Base-by-base conservation (phyloP, 1,140 invertebrate genomes). In the Zaprionus gabonicus region DNA sequence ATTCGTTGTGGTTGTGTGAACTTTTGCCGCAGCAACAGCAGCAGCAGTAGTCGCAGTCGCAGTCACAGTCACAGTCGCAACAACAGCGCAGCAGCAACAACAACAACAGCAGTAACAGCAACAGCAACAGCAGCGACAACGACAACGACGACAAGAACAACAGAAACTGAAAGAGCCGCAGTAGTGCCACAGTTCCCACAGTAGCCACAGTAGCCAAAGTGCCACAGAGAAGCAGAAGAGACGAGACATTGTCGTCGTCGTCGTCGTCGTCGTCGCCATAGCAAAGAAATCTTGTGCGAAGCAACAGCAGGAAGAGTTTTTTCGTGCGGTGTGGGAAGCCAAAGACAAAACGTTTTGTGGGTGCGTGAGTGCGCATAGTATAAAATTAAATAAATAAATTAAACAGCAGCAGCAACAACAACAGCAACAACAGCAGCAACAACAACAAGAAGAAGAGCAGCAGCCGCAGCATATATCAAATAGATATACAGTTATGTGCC, bases 361-460 rank as follows among this genome's bases (percentile, higher is more conserved):
- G 83, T 87, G 83, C 83, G 83, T 88, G 84, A 87, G 83, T 87
- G 83, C 84, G 83, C 83, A 87, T 88, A 87, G 83, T 87, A 87
- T 87, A 88, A 88, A 87, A 88, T 88, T 80, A 87, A 87, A 87
- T 80, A 83, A 87, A 80, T 78, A 73, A 84, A 77, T 75, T 75
- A 65, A 72, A 71, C 56, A 71, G 71, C 31, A 23, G 23, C 23
- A 70, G 59, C 56, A 71, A 74, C 70, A 71, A 74, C 70, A 71
- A 53, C 63, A 81, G 51, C 53, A 46, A 27, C 46, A 80, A 59
- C 59, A 13, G 10, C 27, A 25, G 36, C 34, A 69, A 55, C 63
- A 82, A 76, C 66, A 85, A 57, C 34, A 72, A 41, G 51, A 76
- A 60, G 51, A 23, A 49, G 13, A n/a, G 10, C 34, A 78, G 65